Conservation (phyloP, 1,140 invertebrate species). For the Cydia pomonella region DNA sequence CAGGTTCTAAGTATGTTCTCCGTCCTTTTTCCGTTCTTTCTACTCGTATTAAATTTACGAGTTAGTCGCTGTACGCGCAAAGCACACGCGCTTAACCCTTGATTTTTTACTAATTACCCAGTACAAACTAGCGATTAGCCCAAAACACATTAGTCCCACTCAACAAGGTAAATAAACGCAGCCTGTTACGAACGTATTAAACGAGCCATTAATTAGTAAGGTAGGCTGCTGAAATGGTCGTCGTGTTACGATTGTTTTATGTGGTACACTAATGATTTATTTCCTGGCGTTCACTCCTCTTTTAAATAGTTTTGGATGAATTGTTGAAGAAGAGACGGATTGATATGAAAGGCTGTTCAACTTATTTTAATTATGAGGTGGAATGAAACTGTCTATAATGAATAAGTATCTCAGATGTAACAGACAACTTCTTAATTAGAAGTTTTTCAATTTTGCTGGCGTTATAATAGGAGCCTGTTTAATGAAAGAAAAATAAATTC, state of each 20-base stretch:
- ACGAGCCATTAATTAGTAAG: constrained; percentile 17
- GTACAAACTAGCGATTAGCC: constrained; percentile 12
- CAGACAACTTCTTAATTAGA: constrained; percentile 1
- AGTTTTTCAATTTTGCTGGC: background rate
- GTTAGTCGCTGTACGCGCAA: too few species aligned
- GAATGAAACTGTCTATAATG: background rate
- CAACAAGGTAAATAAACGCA: constrained; percentile 10
- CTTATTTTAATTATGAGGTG: background rate
- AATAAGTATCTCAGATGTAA: constrained; percentile 1
- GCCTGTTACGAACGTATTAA: constrained; percentile 14
- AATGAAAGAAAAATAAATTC: background rate
- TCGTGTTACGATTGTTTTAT: background rate
- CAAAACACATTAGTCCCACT: constrained; percentile 11
- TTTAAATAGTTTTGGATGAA: background rate
- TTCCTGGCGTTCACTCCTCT: background rate
- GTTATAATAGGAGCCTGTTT: background rate
- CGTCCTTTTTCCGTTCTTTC: too few species aligned
- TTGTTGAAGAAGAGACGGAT: background rate
- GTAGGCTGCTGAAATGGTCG: constrained; percentile 10
- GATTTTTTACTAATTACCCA: background rate
- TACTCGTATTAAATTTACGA: too few species aligned
- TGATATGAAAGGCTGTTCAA: background rate
- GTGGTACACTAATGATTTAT: background rate
- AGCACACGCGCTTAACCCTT: background rate
- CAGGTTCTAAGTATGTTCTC: too few species aligned